A percentile compares a stretch with the other conserved stretches of the same genome.
phyloP scores from a whole-genome alignment of 2,113 vertebrate species.

The Myocastor coypus region DNA sequence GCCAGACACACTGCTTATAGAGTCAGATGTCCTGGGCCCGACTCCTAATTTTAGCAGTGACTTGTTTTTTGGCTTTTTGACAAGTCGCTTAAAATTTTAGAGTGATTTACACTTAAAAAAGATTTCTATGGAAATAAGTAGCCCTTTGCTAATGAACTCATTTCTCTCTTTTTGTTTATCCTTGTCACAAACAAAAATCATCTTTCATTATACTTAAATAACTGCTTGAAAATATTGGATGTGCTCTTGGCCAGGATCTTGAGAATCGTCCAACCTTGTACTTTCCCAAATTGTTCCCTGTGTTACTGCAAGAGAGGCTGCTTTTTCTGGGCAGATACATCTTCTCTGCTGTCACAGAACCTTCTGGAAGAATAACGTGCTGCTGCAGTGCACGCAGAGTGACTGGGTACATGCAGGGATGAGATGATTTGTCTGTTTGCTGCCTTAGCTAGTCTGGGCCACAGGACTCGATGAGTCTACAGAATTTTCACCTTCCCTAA shows the following conservation, averaged over 20 bases:
- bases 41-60: neutral
- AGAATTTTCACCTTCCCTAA: conserved; percentile 79
- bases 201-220: conserved; percentile 21
- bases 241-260: neutral
- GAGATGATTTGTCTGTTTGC: conserved; percentile 64
- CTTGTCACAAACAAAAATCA: conserved; percentile 16
- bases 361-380: conserved; percentile 32
- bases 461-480: conserved; percentile 70
- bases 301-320: neutral
- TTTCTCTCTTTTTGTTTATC: neutral
- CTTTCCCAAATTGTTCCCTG: neutral
- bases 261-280: conserved; percentile 14
- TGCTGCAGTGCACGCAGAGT: neutral
- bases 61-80: conserved; percentile 31
- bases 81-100: conserved; percentile 12
- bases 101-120: conserved; percentile 38
- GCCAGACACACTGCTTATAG: neutral
- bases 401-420: neutral
- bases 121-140: conserved; percentile 39
- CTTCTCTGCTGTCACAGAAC: neutral
- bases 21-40: neutral
- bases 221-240: conserved; percentile 28
- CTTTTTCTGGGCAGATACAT: neutral
- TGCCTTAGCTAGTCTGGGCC: conserved; percentile 7
- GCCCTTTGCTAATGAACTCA: neutral